Conservation (phyloP, 2,888 invertebrate genomes). For the Leptarthrus brevirostris region DNA sequence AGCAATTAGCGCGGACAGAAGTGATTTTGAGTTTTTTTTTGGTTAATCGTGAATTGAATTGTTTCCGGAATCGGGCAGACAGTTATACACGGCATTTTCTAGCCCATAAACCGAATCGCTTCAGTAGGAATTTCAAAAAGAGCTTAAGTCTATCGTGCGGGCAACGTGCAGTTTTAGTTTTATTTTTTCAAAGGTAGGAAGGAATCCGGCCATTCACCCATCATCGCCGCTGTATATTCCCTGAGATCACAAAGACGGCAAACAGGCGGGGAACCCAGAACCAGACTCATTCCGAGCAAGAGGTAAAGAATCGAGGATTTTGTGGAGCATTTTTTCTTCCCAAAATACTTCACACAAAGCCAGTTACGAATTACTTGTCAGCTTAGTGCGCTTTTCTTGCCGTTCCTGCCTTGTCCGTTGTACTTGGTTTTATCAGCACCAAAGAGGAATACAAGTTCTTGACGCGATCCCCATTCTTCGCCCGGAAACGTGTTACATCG, state of each 20-base stretch:
- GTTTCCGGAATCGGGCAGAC: slow-evolving; percentile 15
- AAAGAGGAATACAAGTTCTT: not conserved
- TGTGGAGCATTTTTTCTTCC: slow-evolving; percentile 33
- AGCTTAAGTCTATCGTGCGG: not conserved
- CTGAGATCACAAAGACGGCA: not conserved
- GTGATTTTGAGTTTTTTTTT: no score
- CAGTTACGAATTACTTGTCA: slow-evolving; percentile 1
- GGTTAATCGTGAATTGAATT: not conserved
- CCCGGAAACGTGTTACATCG: slow-evolving; percentile 24
- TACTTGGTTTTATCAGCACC: not conserved
- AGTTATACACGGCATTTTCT: not conserved
- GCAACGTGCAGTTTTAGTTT: not conserved
- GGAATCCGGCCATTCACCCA: slow-evolving; percentile 37
- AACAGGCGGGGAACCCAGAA: not conserved
- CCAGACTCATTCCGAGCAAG: not conserved
- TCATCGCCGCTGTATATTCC: not conserved
- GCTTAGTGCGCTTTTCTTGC: not conserved
- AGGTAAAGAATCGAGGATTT: not conserved
- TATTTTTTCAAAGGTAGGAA: slow-evolving; percentile 3
- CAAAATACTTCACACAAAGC: slow-evolving; percentile 18
- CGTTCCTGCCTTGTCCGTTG: not conserved
- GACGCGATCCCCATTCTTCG: slow-evolving; percentile 28
- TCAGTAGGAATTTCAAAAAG: not conserved
- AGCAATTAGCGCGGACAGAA: slow-evolving; percentile 1
- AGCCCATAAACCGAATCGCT: not conserved